Percentiles rank a stretch among this genome's conserved stretches.
Conservation (phyloP, 2,113 vertebrate genomes). For the rabbit (Oryctolagus cuniculus) region DNA sequence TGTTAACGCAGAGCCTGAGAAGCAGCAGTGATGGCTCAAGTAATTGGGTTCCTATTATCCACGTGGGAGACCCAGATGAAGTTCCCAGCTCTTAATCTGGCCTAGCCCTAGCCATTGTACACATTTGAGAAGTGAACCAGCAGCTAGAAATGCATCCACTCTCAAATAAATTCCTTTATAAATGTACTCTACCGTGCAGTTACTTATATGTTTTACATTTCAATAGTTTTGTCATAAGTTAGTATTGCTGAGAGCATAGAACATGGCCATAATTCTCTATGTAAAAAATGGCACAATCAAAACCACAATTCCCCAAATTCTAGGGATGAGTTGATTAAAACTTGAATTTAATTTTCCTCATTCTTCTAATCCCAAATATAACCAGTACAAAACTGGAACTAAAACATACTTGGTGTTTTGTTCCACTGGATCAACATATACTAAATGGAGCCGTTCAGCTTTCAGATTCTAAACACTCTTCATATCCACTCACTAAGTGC, state of each 20-base stretch:
- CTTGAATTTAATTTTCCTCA: slow-evolving; percentile 43
- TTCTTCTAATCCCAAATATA: slow-evolving; percentile 8
- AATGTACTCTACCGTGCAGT: slow-evolving; percentile 15
- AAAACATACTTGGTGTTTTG: slow-evolving; percentile 40
- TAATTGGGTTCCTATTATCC: no score
- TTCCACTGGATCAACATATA: background rate
- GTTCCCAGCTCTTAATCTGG: no score
- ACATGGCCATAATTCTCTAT: background rate
- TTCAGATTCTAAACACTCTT: slow-evolving; percentile 14
- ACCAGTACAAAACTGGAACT: slow-evolving; percentile 34
- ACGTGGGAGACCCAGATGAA: no score
- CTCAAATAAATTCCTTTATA: slow-evolving; percentile 28
- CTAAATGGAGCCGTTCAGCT: slow-evolving; percentile 6
- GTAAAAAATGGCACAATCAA: background rate
- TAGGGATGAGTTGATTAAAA: slow-evolving; percentile 13
- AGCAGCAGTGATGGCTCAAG: no score
- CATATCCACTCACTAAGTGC: background rate
- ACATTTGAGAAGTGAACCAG: no score
- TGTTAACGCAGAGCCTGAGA: no score
- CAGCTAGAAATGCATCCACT: no score
- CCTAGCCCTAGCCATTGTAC: no score
- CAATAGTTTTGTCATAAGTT: slow-evolving; percentile 27
- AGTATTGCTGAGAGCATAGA: background rate
- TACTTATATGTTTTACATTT: background rate
- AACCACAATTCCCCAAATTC: background rate